Conservation (phyloP, 2,113 vertebrate genomes). For the Lethenteron reissneri region DNA sequence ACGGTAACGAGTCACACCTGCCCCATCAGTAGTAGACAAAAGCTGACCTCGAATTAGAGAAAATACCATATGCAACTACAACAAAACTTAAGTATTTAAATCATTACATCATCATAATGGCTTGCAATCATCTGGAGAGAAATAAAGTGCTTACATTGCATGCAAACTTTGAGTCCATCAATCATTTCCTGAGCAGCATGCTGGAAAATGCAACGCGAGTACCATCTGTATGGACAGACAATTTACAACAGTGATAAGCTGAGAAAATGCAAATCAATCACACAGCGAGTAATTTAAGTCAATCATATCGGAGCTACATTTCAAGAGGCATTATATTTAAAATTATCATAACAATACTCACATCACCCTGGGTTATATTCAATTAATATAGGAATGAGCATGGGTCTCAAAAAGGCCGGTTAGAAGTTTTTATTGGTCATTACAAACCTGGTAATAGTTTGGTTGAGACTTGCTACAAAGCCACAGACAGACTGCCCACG, state of each 20-base stretch:
- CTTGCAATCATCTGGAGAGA: no score
- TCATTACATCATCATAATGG: no score
- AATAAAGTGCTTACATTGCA: constrained; percentile 18
- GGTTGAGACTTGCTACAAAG: constrained; percentile 24
- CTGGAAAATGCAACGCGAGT: constrained; percentile 22
- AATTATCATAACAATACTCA: no score
- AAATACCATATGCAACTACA: no score
- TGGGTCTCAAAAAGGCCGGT: no score
- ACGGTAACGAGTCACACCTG: no score
- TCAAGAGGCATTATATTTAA: not conserved
- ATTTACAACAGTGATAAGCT: not conserved
- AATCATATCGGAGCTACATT: not conserved
- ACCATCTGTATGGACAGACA: constrained; percentile 23
- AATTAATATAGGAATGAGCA: no score
- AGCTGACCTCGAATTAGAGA: no score
- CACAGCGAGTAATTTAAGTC: not conserved
- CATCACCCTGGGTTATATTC: no score
- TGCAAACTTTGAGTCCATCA: constrained; percentile 24
- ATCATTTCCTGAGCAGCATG: constrained; percentile 12
- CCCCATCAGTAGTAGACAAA: no score
- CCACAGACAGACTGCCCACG: constrained; percentile 15
- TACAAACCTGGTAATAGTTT: constrained; percentile 22
- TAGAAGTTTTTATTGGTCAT: no score
- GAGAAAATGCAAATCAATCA: not conserved
- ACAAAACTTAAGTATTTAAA: no score